phyloP scores from a whole-genome alignment of 2,797 vertebrate species.

The Hapalemur alaotrensis region DNA sequence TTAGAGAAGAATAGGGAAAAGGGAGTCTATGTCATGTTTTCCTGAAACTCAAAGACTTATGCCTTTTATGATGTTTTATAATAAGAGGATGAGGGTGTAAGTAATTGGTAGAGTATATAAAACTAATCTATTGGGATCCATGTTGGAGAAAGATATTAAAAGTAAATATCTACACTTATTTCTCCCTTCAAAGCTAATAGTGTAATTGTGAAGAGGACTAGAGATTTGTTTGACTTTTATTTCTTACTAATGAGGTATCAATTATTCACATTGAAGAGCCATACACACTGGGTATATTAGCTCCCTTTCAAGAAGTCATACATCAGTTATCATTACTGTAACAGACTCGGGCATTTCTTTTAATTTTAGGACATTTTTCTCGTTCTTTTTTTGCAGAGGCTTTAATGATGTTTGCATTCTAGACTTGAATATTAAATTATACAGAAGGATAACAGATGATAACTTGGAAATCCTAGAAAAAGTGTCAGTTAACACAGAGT shows the following conservation, averaged over 20 bases:
- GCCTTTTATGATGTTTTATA: background rate
- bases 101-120: background rate
- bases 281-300: background rate
- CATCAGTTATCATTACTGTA: background rate
- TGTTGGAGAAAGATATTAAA: constrained; percentile 7
- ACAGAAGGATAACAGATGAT: background rate
- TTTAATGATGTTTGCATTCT: constrained; percentile 24
- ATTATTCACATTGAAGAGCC: background rate
- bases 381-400: background rate
- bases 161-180: background rate
- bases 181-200: background rate
- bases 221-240: constrained; percentile 20
- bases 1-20: background rate
- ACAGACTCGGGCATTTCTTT: background rate
- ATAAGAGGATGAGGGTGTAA: background rate
- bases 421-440: constrained; percentile 23
- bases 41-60: background rate
- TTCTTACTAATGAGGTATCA: background rate
- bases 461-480: constrained; percentile 15
- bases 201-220: background rate
- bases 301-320: background rate
- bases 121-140: background rate
- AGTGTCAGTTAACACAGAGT: background rate
- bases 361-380: background rate
- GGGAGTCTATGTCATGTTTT: background rate